Evolutionary conservation across 2,113 vertebrate genomes (phyloP), one percentile per base, ranked within the genome.

Genomic region (Dicaeum eximium): DNA sequence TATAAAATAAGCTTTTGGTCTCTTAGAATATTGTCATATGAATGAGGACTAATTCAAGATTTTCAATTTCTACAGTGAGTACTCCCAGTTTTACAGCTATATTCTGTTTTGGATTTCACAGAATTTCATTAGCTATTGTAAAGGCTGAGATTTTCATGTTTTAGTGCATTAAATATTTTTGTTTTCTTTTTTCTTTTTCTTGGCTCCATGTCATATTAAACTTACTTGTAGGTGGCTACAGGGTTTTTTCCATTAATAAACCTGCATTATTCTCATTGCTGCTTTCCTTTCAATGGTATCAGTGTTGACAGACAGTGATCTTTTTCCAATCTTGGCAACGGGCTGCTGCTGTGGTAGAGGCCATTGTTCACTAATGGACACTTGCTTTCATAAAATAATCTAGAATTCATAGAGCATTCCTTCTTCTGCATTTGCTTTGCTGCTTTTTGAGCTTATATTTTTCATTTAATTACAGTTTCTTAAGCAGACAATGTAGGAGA

Each of bases 361-460:
- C 47, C 58, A 6, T 65, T 70, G 17, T 61, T 93, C 57, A 53
- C 57, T 85, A 80, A 60, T 10, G 33, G 50, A 70, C 73, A 40
- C 74, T 45, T 28, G 18, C 85, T 90, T 93, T 92, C 48, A 40
- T 57, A 61, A 80, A 92, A 66, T 71, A 19, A 24, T 40, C 42
- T 57, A 61, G 62, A 62, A 48, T 57, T 82, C 50, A 4, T 31
- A 62, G n/a, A 44, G 33, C 24, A 37, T 51, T 53, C 21, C 28
- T 66, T 5, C 48, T 77, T 47, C 31, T 86, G 60, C 33, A 9
- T 45, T 90, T 81, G 71, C 14, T 57, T 81, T 84, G 15, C 50
- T 86, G 88, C 13, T 47, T 88, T 78, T 88, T 90, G 62, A 91
- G n/a, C 86, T 90, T 72, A 19, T 64, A 31, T 82, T 93, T 95